These are phyloP conservation scores for Tetraneura akinire DNA, from an alignment of 1,140 invertebrate species.

Conservation along the genomic window DNA sequence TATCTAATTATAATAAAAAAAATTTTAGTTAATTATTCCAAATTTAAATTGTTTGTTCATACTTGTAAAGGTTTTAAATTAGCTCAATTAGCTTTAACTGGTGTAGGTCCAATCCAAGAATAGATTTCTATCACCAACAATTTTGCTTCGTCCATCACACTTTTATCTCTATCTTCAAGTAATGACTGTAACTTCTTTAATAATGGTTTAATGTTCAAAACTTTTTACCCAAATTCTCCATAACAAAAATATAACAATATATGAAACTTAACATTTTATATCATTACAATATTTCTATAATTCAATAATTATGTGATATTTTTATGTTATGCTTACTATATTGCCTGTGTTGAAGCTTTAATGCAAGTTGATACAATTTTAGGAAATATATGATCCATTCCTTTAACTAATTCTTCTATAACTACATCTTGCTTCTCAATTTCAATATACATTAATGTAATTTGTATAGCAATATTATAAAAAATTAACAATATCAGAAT, in stretches of 20 bases:
- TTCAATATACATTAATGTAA: conserved; percentile 91
- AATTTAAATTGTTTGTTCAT: neutral
- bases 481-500: no score
- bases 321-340: conserved; percentile 63
- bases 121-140: conserved; percentile 87
- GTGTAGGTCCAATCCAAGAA: conserved; percentile 80
- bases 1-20: conserved; percentile 61
- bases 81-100: conserved; percentile 83
- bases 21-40: neutral
- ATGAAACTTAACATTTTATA: neutral
- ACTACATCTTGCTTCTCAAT: conserved; percentile 93
- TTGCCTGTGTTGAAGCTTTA: conserved; percentile 72
- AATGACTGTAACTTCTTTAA: conserved; percentile 83
- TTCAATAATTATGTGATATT: no score
- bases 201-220: conserved; percentile 84
- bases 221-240: conserved; percentile 88
- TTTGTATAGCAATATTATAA: conserved; percentile 84
- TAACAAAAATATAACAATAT: conserved; percentile 53
- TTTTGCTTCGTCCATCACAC: conserved; percentile 88
- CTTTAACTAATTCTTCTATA: conserved; percentile 89
- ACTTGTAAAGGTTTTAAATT: conserved; percentile 82
- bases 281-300: neutral
- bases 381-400: conserved; percentile 92
- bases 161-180: conserved; percentile 89
- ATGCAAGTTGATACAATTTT: conserved; percentile 89